phyloP scores from a whole-genome alignment of 1,140 invertebrate genomes.

The Aphaenogaster ashmeadi region DNA sequence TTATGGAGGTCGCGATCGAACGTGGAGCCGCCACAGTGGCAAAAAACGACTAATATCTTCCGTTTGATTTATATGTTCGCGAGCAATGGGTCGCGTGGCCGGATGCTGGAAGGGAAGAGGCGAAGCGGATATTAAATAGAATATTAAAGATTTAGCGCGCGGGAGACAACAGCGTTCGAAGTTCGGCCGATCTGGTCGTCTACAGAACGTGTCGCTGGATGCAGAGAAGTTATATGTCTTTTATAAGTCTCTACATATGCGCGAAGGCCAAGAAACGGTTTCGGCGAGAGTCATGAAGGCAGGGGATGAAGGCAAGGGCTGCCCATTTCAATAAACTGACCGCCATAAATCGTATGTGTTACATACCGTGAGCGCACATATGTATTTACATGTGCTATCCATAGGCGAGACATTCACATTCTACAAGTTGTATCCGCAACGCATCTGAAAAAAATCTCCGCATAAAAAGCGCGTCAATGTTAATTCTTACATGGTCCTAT shows the following conservation, averaged over 20 bases:
- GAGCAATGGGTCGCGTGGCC: slow-evolving; percentile 37
- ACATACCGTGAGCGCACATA: slow-evolving; percentile 42
- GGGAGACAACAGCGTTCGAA: slow-evolving; percentile 71
- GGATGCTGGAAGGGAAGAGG: neutral
- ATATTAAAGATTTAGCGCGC: slow-evolving; percentile 81
- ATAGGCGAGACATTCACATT: slow-evolving; percentile 18
- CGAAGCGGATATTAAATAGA: slow-evolving; percentile 81
- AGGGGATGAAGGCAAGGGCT: slow-evolving; percentile 50
- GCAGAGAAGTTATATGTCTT: slow-evolving; percentile 39
- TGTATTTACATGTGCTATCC: slow-evolving; percentile 50
- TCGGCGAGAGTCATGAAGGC: neutral
- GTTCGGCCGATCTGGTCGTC: slow-evolving; percentile 11
- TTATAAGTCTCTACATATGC: slow-evolving; percentile 37
- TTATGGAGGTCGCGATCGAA: slow-evolving; percentile 75
- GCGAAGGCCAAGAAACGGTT: slow-evolving; percentile 56
- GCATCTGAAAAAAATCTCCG: neutral
- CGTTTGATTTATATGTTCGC: slow-evolving; percentile 80
- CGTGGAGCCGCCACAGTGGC: slow-evolving; percentile 66
- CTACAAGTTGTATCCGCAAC: neutral
- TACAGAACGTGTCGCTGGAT: slow-evolving; percentile 20
- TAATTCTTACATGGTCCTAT: neutral
- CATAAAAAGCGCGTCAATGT: neutral
- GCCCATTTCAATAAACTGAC: slow-evolving; percentile 81
- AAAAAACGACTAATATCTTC: slow-evolving; percentile 83
- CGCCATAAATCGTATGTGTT: slow-evolving; percentile 79